Conservation (phyloP, 2,797 vertebrate genomes). For the Typhlichthys eigenmanni region DNA sequence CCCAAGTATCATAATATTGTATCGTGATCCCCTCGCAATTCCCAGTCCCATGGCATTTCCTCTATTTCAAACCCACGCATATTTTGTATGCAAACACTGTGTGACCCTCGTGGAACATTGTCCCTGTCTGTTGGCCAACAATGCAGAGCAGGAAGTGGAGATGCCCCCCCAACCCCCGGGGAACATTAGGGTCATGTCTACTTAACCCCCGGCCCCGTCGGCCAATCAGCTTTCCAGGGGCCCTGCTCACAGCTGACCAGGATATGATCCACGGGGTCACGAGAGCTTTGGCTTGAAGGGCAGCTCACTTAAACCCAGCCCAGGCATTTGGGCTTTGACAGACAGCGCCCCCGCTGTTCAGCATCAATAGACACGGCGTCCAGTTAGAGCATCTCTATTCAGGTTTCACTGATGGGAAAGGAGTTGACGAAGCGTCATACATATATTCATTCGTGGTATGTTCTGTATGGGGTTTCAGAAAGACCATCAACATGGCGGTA, state of each 20-base stretch:
- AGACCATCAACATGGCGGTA: constrained; percentile 15
- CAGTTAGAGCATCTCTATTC: constrained; percentile 46
- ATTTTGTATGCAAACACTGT: constrained; percentile 67
- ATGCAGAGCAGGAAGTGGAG: constrained; percentile 73
- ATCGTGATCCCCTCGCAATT: no score
- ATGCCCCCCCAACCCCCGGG: constrained; percentile 65
- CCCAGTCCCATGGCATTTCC: constrained; percentile 19
- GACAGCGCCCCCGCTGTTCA: constrained; percentile 57
- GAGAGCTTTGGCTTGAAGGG: constrained; percentile 58
- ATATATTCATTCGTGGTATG: constrained; percentile 37
- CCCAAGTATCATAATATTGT: no score
- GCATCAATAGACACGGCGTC: constrained; percentile 31
- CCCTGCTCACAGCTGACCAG: constrained; percentile 61
- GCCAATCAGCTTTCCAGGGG: constrained; percentile 74
- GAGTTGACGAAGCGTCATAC: constrained; percentile 51
- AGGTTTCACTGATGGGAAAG: constrained; percentile 37
- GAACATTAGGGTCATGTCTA: constrained; percentile 75
- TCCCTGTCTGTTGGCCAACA: constrained; percentile 66
- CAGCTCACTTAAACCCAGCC: constrained; percentile 54
- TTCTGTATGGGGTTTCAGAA: constrained; percentile 18
- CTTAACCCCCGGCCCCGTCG: constrained; percentile 76
- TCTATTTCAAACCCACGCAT: constrained; percentile 6
- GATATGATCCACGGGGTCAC: constrained; percentile 67
- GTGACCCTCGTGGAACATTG: constrained; percentile 60
- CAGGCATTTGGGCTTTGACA: constrained; percentile 44